Base-by-base conservation (phyloP, 2,797 vertebrate species). In the Cuculus canorus region DNA sequence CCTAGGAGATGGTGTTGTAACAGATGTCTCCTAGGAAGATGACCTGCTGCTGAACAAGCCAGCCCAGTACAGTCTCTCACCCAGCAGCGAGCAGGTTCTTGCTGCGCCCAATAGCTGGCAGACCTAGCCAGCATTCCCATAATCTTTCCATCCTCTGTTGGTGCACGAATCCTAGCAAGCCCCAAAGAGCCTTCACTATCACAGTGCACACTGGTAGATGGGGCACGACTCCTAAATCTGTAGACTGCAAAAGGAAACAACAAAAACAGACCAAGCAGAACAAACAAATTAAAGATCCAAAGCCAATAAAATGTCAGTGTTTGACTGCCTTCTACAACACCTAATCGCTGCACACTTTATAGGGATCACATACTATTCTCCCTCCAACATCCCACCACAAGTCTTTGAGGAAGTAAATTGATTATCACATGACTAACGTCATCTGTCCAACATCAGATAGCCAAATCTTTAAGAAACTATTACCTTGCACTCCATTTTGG, bases 211-310 rank as follows among this genome's bases (percentile, higher is more conserved):
- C 59, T 41, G 39, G 11, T 7, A 65, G 60, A 39, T 8, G 94
- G 90, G 19, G 93, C 64, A 28, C 25, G 30, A 14, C 82, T 93
- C 53, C 52, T 95, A 10, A 90, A 97, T 41, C 33, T 92, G 88
- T 96, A 94, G 39, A 94, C 96, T 97, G 79, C 35, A 47, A 45
- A 75, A 57, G 16, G 75, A 95, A 85, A 16, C 24, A 82, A 73
- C 15, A 70, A 33, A 45, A 54, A 64, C 6, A 93, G n/a, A 59
- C 13, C 9, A 63, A 25, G 14, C 2, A 35, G 24, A 88, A 15
- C 5, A 86, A 88, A 47, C 1, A 45, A 30, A 37, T 43, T 57
- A 66, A 56, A 88, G 28, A 61, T 7, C 21, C 17, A 71, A 61
- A 80, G 13, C 3, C 10, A 77, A 86, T 15, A 25, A 66, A 32